Evolutionary conservation across 2,113 vertebrate species (phyloP).

Genomic region (Theristicus caerulescens): DNA sequence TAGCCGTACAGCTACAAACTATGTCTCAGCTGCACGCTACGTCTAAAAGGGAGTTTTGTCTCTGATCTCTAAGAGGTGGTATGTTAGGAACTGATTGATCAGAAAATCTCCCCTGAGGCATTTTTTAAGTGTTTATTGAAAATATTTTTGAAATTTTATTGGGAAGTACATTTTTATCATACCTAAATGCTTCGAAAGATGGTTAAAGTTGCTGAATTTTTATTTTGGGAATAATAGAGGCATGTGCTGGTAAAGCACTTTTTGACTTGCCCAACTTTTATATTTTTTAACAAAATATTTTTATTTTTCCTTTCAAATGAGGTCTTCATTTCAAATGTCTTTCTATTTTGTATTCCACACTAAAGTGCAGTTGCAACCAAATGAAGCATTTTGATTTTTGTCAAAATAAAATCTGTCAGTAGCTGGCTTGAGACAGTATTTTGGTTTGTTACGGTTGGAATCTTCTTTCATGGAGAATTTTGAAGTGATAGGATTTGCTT

Average conservation of each 20-base stretch:
- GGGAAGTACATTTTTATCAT: background rate
- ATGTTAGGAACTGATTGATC: background rate
- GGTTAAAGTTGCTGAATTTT: background rate
- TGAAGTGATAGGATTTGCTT: conserved; percentile 36
- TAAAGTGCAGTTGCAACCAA: background rate
- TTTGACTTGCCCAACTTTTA: background rate
- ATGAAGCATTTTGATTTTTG: conserved; percentile 42
- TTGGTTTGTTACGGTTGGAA: conserved; percentile 26
- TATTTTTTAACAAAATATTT: conserved; percentile 1
- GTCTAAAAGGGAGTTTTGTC: background rate
- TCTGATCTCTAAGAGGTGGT: background rate
- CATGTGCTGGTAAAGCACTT: background rate
- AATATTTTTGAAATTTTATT: background rate
- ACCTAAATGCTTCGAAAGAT: background rate
- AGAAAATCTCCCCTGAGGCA: background rate
- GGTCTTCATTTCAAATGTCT: background rate
- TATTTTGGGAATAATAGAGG: background rate
- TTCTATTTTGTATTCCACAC: background rate
- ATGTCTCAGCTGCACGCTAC: background rate
- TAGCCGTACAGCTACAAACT: background rate
- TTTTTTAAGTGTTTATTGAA: background rate
- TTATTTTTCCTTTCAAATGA: background rate
- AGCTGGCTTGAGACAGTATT: conserved; percentile 24
- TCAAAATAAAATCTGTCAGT: conserved; percentile 42
- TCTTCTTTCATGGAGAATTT: conserved; percentile 42